Base-by-base conservation (phyloP, 2,888 invertebrate genomes). In the Cheilosia urbana region DNA sequence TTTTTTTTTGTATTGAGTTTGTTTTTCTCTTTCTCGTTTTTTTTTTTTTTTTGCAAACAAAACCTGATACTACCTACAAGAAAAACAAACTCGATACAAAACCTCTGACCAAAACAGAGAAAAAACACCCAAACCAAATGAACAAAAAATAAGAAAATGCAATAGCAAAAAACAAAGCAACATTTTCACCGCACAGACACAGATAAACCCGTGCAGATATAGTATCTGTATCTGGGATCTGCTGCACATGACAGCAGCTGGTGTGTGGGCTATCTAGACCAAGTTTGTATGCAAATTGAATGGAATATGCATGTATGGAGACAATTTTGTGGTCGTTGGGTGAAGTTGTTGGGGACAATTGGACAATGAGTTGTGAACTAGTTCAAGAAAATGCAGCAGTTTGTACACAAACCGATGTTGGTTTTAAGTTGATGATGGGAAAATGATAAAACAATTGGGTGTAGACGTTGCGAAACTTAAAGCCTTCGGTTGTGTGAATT, bases 221-320 rank as follows among this genome's bases (percentile, higher is more conserved):
- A 2, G 34, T 9, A 15, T 47, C 45, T 42, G 55, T n/a, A n/a
- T n/a, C n/a, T n/a, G 21, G 24, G 47, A 55, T 51, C 60, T 82
- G 77, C 58, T 82, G 82, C 58, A 77, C 51, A 82, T 82, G 81
- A 82, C 82, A 77, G 62, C 82, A 72, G 62, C 66, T 82, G 76
- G 57, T 73, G 27, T 68, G 49, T 76, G 65, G 58, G 66, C 42
- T 13, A 37, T 71, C 17, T 65, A 69, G 58, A 84, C 58, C 51
- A 79, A 75, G 75, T 79, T 79, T 79, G 34, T 65, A 79, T 84
- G 75, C 79, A 75, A 75, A 79, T 75, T 65, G 51, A 84, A 84
- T 84, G 65, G 65, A 75, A 79, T 75, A 79, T 84, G 65, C 75
- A 73, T 69, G 75, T 47, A 40, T 68, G 60, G 65, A 60, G 71